Evolutionary conservation across 2,797 vertebrate genomes (phyloP).

Genomic region (Poecilia gillii): DNA sequence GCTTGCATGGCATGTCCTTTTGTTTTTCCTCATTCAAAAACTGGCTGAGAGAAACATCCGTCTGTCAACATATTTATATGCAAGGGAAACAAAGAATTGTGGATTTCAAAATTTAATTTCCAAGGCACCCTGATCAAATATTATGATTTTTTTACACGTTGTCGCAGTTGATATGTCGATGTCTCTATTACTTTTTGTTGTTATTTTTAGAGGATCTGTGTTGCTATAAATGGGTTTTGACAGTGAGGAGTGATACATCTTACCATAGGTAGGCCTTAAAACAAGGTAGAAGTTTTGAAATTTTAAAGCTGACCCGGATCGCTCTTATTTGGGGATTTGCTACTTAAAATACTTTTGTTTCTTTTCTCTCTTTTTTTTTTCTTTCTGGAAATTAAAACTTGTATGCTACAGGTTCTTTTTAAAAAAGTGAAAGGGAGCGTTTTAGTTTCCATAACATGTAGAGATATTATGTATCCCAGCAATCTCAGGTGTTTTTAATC

Average conservation of each 20-base stretch:
- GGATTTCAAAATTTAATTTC: background rate
- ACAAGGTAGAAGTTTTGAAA: background rate
- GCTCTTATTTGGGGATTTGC: slow-evolving; percentile 8
- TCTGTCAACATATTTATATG: background rate
- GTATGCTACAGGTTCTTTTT: background rate
- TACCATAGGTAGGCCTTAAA: background rate
- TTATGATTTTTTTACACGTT: background rate
- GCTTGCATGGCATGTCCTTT: background rate
- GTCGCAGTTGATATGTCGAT: background rate
- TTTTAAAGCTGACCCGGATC: slow-evolving; percentile 13
- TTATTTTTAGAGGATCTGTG: background rate
- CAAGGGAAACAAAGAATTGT: background rate
- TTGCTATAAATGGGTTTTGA: background rate
- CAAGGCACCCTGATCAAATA: background rate
- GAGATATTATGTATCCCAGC: background rate
- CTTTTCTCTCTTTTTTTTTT: background rate
- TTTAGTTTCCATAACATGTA: background rate
- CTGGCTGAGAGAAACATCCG: background rate
- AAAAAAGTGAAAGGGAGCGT: background rate
- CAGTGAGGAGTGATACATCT: background rate
- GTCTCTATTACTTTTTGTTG: background rate
- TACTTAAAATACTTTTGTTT: background rate
- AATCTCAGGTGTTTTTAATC: background rate
- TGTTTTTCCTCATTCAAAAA: background rate
- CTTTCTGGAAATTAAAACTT: background rate